Percentiles rank a stretch among this genome's conserved stretches.
These are phyloP conservation scores for Ceramica pisi DNA, from an alignment of 2,888 invertebrate species.

Conservation along the genomic window DNA sequence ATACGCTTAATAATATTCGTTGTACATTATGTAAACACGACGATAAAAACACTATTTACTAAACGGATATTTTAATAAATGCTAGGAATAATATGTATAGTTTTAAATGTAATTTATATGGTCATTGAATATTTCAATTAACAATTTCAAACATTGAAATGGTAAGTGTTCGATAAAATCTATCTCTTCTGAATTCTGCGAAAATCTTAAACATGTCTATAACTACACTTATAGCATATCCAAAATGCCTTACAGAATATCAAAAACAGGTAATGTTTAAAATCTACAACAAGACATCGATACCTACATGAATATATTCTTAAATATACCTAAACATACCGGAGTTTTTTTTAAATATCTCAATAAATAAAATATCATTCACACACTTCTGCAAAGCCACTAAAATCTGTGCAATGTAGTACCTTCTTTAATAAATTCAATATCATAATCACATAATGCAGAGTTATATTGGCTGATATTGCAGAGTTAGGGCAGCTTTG, in stretches of 20 bases:
- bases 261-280: constrained; percentile 18
- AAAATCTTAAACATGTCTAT: constrained; percentile 4
- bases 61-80: constrained; percentile 3
- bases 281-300: constrained; percentile 11
- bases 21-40: constrained; percentile 44
- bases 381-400: constrained; percentile 19
- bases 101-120: constrained; percentile 1
- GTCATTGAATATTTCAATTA: not conserved
- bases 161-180: constrained; percentile 9
- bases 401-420: constrained; percentile 11
- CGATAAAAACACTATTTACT: constrained; percentile 18
- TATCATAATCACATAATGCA: not conserved
- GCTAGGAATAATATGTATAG: constrained; percentile 2
- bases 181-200: not conserved
- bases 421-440: not conserved
- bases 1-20: constrained; percentile 48
- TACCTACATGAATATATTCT: constrained; percentile 15
- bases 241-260: constrained; percentile 8
- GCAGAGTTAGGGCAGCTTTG: constrained; percentile 25
- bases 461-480: not conserved
- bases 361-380: constrained; percentile 24
- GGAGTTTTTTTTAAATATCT: constrained; percentile 46
- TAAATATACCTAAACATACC: constrained; percentile 34
- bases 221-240: constrained; percentile 1
- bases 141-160: not conserved